Conservation (phyloP, 2,797 vertebrate species). For the Halcyon chelicuti region DNA sequence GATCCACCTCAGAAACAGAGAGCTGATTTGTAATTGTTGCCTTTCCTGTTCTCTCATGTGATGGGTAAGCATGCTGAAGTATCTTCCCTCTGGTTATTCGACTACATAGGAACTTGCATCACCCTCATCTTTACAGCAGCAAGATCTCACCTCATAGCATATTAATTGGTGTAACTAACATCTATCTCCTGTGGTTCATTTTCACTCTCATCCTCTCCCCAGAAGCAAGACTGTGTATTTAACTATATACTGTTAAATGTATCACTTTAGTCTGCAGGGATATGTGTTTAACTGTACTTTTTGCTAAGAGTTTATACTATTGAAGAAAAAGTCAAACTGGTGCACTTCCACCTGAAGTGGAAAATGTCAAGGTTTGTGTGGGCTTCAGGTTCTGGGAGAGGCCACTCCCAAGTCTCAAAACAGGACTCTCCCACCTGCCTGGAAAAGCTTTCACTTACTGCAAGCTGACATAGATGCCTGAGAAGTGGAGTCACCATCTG, state of each 20-base stretch:
- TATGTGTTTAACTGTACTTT: not conserved
- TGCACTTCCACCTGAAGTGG: not conserved
- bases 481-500: not conserved
- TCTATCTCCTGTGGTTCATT: not conserved
- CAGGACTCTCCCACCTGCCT: not conserved
- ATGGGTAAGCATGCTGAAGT: not conserved
- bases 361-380: not conserved
- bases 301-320: not conserved
- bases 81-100: not conserved
- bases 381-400: not conserved
- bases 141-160: not conserved
- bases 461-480: not conserved
- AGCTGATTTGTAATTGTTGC: not conserved
- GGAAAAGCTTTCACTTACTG: not conserved
- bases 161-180: not conserved
- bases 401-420: not conserved
- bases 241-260: not conserved
- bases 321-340: not conserved
- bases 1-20: slow-evolving; percentile 4
- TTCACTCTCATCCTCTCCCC: not conserved
- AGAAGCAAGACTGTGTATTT: not conserved
- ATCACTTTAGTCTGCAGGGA: not conserved
- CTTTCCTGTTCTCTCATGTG: not conserved
- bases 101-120: not conserved
- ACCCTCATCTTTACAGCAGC: not conserved